Conservation (phyloP, 1,140 invertebrate species). For the Hydropsyche tenuis region DNA sequence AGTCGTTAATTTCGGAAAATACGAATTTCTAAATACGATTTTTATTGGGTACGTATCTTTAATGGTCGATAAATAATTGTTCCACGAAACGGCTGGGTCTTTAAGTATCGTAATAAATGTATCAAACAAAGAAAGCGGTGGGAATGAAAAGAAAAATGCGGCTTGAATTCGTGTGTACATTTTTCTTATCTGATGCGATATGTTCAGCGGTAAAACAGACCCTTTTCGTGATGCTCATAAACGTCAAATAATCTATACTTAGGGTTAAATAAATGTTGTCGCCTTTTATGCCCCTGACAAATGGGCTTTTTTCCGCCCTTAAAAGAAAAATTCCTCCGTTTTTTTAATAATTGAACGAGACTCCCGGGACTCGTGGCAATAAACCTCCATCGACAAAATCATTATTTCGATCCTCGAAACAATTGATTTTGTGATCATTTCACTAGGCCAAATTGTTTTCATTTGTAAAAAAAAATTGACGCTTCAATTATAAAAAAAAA, state of each 20-base stretch:
- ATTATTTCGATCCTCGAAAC: too few relatives aligned
- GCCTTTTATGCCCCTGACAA: slow-evolving; percentile 23
- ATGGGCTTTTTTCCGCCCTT: neutral
- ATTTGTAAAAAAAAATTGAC: too few relatives aligned
- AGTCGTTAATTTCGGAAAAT: too few relatives aligned
- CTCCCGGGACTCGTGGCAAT: too few relatives aligned
- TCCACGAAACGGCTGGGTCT: neutral
- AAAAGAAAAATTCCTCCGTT: neutral
- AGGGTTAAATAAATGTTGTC: slow-evolving; percentile 26
- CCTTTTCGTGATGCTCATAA: slow-evolving; percentile 26
- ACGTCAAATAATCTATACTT: slow-evolving; percentile 29
- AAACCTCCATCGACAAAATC: too few relatives aligned
- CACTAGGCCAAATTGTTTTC: too few relatives aligned
- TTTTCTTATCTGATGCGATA: slow-evolving; percentile 17
- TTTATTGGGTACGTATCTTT: too few relatives aligned
- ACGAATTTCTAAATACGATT: too few relatives aligned
- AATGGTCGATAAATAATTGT: too few relatives aligned
- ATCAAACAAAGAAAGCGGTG: neutral
- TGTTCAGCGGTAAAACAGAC: slow-evolving; percentile 16
- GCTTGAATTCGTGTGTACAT: slow-evolving; percentile 8
- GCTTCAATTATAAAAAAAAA: too few relatives aligned
- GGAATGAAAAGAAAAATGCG: neutral
- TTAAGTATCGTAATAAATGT: neutral
- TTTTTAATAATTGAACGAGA: too few relatives aligned
- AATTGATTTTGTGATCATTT: too few relatives aligned